These are phyloP conservation scores for Alaudala cheleensis DNA, from an alignment of 2,113 vertebrate genomes.

Conservation along the genomic window DNA sequence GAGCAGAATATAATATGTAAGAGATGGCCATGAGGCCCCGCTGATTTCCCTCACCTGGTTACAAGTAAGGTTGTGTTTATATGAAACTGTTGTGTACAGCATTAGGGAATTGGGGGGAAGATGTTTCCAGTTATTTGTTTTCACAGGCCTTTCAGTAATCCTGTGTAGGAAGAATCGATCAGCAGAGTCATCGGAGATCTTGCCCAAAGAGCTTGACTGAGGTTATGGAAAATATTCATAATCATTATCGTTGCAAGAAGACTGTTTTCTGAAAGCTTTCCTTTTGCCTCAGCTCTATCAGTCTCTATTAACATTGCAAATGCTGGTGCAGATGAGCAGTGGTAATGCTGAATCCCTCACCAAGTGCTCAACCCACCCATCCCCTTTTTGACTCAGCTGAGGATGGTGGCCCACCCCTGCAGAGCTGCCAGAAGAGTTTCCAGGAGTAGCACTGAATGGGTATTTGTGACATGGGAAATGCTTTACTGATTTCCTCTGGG, in stretches of 20 bases:
- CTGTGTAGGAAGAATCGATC: not conserved
- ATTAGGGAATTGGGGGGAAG: conserved; percentile 9
- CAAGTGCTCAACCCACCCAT: not conserved
- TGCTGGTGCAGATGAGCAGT: fast-evolving
- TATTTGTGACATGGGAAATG: not conserved
- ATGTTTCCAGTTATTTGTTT: conserved; percentile 11
- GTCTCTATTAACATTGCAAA: not conserved
- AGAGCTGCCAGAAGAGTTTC: not conserved
- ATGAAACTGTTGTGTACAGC: not conserved
- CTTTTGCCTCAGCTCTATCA: not conserved
- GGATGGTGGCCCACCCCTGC: not conserved
- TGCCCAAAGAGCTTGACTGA: not conserved
- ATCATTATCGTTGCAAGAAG: not conserved
- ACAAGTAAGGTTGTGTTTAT: conserved; percentile 5
- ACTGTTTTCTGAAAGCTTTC: not conserved
- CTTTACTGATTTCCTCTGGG: not conserved
- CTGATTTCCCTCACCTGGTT: conserved; percentile 50
- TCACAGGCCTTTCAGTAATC: not conserved
- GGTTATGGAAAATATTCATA: not conserved
- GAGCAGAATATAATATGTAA: conserved; percentile 24
- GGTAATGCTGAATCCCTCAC: not conserved
- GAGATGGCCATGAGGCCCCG: not conserved
- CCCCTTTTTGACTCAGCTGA: not conserved
- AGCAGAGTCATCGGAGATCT: not conserved
- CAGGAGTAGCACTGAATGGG: not conserved